These are phyloP conservation scores for Zapornia atra DNA, from an alignment of 2,113 vertebrate species.

Conservation along the genomic window DNA sequence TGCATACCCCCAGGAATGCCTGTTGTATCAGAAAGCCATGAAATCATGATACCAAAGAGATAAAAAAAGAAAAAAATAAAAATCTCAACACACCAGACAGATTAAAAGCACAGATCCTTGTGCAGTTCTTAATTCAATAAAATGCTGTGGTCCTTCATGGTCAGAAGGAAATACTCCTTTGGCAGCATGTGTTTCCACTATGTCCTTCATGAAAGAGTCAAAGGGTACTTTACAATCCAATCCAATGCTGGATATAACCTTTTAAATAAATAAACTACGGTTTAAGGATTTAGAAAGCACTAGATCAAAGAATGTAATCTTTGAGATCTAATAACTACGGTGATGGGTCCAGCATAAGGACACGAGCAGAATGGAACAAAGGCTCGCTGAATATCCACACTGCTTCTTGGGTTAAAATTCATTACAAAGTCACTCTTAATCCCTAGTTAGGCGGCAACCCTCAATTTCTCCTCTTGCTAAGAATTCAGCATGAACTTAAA, in stretches of 20 bases:
- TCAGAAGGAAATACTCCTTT: background rate
- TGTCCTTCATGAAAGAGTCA: slow-evolving; percentile 67
- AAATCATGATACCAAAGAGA: background rate
- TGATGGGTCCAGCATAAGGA: slow-evolving; percentile 48
- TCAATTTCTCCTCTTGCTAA: background rate
- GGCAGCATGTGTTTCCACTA: slow-evolving; percentile 19
- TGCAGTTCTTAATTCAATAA: slow-evolving; percentile 37
- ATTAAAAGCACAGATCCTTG: slow-evolving; percentile 23
- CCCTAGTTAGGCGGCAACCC: background rate
- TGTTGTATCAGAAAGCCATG: background rate
- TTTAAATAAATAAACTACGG: slow-evolving; percentile 66
- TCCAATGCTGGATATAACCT: slow-evolving; percentile 61
- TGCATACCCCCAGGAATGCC: background rate
- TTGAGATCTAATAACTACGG: slow-evolving; percentile 62
- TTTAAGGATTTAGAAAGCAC: slow-evolving; percentile 68
- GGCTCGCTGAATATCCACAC: background rate
- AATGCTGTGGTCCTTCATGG: slow-evolving; percentile 25
- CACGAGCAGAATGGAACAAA: slow-evolving; percentile 45
- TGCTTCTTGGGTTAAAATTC: slow-evolving; percentile 7
- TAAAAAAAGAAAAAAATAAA: background rate
- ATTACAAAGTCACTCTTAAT: slow-evolving; percentile 8
- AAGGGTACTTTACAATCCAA: slow-evolving; percentile 61
- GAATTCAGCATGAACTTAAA: background rate
- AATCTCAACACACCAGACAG: background rate
- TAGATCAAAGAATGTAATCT: slow-evolving; percentile 67